Evolutionary conservation across 2,113 vertebrate genomes (phyloP).

Genomic region (Entomyzon cyanotis): DNA sequence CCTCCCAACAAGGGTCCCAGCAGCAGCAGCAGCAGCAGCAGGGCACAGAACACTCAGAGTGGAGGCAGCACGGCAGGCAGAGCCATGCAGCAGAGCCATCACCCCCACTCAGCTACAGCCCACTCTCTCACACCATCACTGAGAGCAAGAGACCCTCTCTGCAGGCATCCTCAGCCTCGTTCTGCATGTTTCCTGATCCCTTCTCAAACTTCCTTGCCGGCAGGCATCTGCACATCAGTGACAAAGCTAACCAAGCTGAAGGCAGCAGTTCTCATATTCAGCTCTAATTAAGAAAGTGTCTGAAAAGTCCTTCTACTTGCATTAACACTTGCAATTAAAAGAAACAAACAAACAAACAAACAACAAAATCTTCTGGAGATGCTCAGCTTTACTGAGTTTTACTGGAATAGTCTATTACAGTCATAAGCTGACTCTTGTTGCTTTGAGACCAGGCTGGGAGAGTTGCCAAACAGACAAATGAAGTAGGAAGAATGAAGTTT

Average conservation of each 20-base stretch:
- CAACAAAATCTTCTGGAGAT: conserved; percentile 7
- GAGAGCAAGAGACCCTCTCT: background rate
- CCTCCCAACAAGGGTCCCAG: background rate
- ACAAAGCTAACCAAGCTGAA: background rate
- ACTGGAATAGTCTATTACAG: conserved; percentile 24
- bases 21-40: background rate
- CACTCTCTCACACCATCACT: background rate
- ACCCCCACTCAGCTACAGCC: background rate
- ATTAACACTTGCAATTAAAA: background rate
- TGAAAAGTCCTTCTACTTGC: background rate
- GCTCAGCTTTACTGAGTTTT: conserved; percentile 11
- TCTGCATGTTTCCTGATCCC: background rate
- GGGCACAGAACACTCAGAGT: background rate
- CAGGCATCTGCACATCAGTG: background rate
- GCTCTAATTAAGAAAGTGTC: background rate
- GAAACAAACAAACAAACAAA: background rate
- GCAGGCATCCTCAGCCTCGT: background rate
- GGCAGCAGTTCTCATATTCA: background rate
- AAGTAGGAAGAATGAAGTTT: conserved; percentile 16
- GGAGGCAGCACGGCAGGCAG: background rate
- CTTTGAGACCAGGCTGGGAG: conserved; percentile 40
- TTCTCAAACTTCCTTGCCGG: background rate
- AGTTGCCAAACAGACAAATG: conserved; percentile 48
- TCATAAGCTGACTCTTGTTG: conserved; percentile 21
- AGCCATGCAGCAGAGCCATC: background rate